A percentile compares a stretch with the other conserved stretches of the same genome.
Conservation (phyloP, 2,113 vertebrate genomes). For the Phaethon lepturus region DNA sequence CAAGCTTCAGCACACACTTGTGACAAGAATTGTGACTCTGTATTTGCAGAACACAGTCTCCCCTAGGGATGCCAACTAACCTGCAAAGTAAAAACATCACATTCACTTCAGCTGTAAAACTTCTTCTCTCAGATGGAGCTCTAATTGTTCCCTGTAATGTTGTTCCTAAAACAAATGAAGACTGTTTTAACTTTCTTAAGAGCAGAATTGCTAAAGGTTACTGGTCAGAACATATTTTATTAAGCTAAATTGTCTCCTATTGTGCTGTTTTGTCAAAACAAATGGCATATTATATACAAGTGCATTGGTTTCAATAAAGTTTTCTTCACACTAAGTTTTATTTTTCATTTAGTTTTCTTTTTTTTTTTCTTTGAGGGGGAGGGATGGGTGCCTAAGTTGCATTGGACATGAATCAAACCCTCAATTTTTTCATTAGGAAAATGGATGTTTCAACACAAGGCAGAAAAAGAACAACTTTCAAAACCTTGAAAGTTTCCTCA, state of each 20-base stretch:
- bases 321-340: background rate
- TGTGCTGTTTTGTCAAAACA: background rate
- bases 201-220: background rate
- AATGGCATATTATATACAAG: background rate
- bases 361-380: background rate
- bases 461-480: background rate
- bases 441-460: background rate
- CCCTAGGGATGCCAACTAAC: slow-evolving; percentile 19
- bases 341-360: background rate
- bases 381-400: background rate
- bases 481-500: background rate
- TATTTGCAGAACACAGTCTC: slow-evolving; percentile 55
- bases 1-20: slow-evolving; percentile 79
- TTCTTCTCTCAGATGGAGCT: background rate
- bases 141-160: background rate
- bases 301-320: background rate
- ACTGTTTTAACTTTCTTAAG: background rate
- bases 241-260: background rate
- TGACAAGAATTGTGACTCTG: slow-evolving; percentile 69
- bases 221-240: background rate
- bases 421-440: background rate
- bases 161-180: background rate
- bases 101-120: slow-evolving; percentile 41
- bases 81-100: slow-evolving; percentile 10
- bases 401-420: background rate